Evolutionary conservation across 2,113 vertebrate genomes (phyloP).

Genomic region (Bubo scandiacus): DNA sequence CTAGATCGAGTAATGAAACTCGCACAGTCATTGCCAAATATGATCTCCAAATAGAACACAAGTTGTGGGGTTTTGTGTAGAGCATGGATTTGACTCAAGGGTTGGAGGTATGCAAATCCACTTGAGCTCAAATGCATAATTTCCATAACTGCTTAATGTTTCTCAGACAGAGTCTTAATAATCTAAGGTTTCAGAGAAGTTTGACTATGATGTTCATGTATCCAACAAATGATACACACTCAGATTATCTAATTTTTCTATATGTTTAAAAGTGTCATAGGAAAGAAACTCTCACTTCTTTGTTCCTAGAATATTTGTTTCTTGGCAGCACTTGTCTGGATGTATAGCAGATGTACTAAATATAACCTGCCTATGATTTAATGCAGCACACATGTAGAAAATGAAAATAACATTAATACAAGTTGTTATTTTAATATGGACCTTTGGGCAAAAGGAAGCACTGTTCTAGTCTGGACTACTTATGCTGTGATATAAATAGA

Average conservation of each 20-base stretch:
- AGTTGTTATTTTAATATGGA: conserved; percentile 15
- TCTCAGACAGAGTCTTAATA: not conserved
- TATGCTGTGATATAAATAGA: conserved; percentile 33
- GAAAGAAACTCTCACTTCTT: not conserved
- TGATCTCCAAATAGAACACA: not conserved
- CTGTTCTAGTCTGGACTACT: not conserved
- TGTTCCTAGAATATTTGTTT: conserved; percentile 47
- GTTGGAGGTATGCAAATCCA: not conserved
- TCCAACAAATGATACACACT: not conserved
- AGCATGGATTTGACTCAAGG: not conserved
- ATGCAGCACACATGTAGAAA: not conserved
- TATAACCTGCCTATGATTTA: conserved; percentile 25
- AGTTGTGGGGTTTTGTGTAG: not conserved
- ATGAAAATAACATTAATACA: conserved; percentile 44
- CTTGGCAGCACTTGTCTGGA: conserved; percentile 17
- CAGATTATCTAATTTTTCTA: not conserved
- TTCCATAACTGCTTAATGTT: not conserved
- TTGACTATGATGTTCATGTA: not conserved
- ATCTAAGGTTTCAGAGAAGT: not conserved
- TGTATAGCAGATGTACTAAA: conserved; percentile 46
- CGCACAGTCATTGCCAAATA: not conserved
- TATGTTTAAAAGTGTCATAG: not conserved
- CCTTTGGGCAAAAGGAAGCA: not conserved
- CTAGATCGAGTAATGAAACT: not conserved
- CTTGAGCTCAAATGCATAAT: not conserved